Evolutionary conservation across 2,888 invertebrate genomes (phyloP).

Genomic region (Sinelater perroti): DNA sequence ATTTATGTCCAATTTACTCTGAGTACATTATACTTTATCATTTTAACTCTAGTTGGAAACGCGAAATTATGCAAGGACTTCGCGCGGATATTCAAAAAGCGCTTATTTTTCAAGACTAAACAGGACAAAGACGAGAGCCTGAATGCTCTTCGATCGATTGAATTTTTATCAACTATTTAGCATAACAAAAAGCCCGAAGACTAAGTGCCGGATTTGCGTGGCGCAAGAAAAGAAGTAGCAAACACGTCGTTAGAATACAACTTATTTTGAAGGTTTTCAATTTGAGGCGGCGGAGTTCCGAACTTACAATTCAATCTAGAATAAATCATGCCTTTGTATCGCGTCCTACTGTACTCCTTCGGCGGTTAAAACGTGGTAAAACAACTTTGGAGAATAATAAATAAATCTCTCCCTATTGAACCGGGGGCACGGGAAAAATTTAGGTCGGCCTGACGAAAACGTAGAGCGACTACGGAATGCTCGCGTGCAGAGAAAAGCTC

Average conservation of each 20-base stretch:
- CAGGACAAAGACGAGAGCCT: constrained; percentile 2
- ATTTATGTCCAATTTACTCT: no score
- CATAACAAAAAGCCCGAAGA: constrained; percentile 32
- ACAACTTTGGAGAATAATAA: no score
- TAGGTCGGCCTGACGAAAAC: no score
- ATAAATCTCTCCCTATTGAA: no score
- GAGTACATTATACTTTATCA: no score
- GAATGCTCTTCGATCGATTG: constrained; percentile 18
- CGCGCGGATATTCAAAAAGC: no score
- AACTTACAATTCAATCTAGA: constrained; percentile 6
- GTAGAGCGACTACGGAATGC: no score
- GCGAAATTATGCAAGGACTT: no score
- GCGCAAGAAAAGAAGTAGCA: constrained; percentile 31
- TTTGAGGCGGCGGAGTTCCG: background rate
- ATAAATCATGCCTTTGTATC: constrained; percentile 9
- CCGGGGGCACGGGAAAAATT: no score
- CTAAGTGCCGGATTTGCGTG: constrained; percentile 31
- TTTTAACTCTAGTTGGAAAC: no score
- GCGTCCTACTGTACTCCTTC: background rate
- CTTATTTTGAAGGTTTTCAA: constrained; percentile 22
- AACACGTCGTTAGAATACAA: constrained; percentile 22
- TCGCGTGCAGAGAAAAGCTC: no score
- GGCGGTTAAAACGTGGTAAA: background rate
- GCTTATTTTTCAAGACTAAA: background rate
- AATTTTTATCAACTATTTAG: constrained; percentile 32